phyloP scores from a whole-genome alignment of 2,797 vertebrate species.

The Smutsia gigantea region DNA sequence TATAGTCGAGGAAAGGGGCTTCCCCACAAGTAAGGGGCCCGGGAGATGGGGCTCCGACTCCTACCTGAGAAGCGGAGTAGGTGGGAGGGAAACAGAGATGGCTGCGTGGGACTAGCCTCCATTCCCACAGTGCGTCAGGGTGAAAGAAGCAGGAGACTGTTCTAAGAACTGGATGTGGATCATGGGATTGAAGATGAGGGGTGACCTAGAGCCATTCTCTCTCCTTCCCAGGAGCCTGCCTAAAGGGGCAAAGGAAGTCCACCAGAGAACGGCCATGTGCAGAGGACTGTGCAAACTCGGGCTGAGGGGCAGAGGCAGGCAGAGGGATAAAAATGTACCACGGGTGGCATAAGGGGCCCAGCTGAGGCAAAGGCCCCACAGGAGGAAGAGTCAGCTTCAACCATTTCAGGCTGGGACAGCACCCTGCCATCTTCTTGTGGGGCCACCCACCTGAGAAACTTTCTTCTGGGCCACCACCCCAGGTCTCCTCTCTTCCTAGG shows the following conservation, averaged over 20 bases:
- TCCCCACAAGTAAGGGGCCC: neutral
- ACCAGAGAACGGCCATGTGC: neutral
- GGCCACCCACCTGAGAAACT: neutral
- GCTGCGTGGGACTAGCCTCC: neutral
- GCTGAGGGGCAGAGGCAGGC: no score
- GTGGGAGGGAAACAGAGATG: neutral
- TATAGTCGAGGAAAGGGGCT: neutral
- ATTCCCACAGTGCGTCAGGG: neutral
- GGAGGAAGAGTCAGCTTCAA: neutral
- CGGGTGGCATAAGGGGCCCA: neutral
- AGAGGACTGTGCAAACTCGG: neutral
- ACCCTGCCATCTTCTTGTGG: neutral
- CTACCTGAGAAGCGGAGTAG: neutral
- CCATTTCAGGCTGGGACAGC: neutral
- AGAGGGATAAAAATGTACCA: neutral
- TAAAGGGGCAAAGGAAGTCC: neutral
- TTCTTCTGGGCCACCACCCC: neutral
- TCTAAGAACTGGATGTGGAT: neutral
- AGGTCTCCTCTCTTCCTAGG: neutral
- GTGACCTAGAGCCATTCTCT: neutral
- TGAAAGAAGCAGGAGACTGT: neutral
- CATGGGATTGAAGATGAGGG: neutral
- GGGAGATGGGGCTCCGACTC: neutral
- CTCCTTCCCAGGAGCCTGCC: neutral
- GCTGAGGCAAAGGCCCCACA: neutral